Conservation (phyloP, 2,113 vertebrate species). For the Talpa occidentalis region DNA sequence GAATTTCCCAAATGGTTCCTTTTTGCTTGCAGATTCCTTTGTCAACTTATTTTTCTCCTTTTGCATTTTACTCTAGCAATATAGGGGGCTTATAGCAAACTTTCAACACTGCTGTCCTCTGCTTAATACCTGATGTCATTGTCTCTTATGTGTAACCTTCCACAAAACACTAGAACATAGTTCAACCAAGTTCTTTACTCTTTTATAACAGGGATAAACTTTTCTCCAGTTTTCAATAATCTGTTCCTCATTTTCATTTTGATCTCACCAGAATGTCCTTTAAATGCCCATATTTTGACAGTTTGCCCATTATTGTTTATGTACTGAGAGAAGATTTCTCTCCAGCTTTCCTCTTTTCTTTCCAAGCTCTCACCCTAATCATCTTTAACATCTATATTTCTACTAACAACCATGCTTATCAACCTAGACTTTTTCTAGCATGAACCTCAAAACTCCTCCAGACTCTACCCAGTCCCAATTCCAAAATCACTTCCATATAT, state of each 20-base stretch:
- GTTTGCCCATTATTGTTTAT: not conserved
- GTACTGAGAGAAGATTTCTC: not conserved
- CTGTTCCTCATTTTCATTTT: not conserved
- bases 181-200: not conserved
- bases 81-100: not conserved
- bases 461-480: not conserved
- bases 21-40: slow-evolving; percentile 13
- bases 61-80: not conserved
- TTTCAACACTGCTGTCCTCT: slow-evolving; percentile 11
- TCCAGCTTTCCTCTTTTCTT: not conserved
- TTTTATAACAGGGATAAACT: not conserved
- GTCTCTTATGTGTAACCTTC: not conserved
- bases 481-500: not conserved
- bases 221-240: not conserved
- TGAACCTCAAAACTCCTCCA: not conserved
- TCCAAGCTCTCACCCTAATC: not conserved
- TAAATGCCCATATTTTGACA: not conserved
- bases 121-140: not conserved
- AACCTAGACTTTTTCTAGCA: not conserved
- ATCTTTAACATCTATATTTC: not conserved
- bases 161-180: not conserved
- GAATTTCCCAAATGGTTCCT: not conserved
- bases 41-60: not conserved
- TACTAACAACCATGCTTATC: not conserved
- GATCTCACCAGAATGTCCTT: not conserved